Conservation (phyloP, 2,113 vertebrate species). For the Ranitomeya variabilis region DNA sequence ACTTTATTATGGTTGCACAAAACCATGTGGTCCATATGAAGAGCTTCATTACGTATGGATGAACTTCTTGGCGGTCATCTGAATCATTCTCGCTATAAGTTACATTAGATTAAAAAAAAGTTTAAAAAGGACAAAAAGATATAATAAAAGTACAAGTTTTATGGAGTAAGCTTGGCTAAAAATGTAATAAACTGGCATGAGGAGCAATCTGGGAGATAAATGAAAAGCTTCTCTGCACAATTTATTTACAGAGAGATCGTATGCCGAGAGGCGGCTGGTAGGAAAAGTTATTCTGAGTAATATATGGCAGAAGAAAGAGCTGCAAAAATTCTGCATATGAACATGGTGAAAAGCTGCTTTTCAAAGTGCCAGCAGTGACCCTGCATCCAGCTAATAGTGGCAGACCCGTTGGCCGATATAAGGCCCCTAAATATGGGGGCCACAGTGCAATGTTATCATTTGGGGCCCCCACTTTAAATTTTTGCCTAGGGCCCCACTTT, state of each 20-base stretch:
- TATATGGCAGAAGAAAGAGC: neutral
- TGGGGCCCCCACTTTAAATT: too few relatives aligned
- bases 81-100: neutral
- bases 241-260: neutral
- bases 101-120: neutral
- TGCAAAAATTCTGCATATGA: too few relatives aligned
- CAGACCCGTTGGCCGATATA: too few relatives aligned
- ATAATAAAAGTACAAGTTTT: constrained; percentile 7
- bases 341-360: too few relatives aligned
- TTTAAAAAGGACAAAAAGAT: neutral
- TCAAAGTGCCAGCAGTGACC: too few relatives aligned
- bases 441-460: too few relatives aligned
- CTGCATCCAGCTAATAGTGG: too few relatives aligned
- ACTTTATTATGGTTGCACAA: constrained; percentile 15
- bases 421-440: too few relatives aligned
- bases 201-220: constrained; percentile 16
- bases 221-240: constrained; percentile 6
- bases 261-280: neutral
- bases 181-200: constrained; percentile 5
- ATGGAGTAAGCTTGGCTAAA: constrained; percentile 3
- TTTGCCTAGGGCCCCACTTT: too few relatives aligned
- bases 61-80: neutral
- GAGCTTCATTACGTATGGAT: neutral
- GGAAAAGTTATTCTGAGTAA: neutral
- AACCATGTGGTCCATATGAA: constrained; percentile 1